phyloP scores from a whole-genome alignment of 2,888 invertebrate species.

The Hypomecis punctinalis region DNA sequence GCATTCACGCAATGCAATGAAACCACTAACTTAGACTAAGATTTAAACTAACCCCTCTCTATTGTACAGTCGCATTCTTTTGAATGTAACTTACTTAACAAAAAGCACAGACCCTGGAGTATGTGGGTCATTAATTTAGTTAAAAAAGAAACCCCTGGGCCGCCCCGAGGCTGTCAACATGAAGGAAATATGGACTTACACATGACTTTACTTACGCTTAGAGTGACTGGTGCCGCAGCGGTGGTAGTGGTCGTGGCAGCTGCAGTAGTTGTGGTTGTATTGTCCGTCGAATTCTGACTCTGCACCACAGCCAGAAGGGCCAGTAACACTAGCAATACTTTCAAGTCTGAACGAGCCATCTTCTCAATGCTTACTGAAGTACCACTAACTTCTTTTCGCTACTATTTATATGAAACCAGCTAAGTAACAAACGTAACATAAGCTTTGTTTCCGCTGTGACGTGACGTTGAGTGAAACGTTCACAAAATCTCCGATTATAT shows the following conservation, averaged over 20 bases:
- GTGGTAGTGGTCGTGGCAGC: slow-evolving; percentile 5
- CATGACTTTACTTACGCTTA: slow-evolving; percentile 6
- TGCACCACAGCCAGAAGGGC: slow-evolving; percentile 43
- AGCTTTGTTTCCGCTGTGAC: slow-evolving; percentile 31
- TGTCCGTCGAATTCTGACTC: slow-evolving; percentile 43
- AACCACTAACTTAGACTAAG: too few relatives aligned
- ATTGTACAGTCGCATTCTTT: too few relatives aligned
- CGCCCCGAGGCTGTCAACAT: too few relatives aligned
- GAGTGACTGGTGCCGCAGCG: slow-evolving; percentile 6
- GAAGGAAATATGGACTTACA: background rate
- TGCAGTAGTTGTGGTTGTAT: slow-evolving; percentile 26
- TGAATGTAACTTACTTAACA: too few relatives aligned
- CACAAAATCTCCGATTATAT: slow-evolving; percentile 34
- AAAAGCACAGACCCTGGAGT: too few relatives aligned
- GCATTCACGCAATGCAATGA: too few relatives aligned
- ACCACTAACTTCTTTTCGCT: slow-evolving; percentile 7
- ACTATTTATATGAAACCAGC: slow-evolving; percentile 39
- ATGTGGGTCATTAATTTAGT: too few relatives aligned
- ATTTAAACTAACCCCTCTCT: too few relatives aligned
- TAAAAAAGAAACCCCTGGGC: too few relatives aligned
- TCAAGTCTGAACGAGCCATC: slow-evolving; percentile 50
- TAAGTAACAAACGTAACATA: slow-evolving; percentile 35
- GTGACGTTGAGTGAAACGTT: slow-evolving; percentile 22
- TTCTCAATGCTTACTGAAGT: slow-evolving; percentile 38
- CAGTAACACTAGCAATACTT: slow-evolving; percentile 47